Evolutionary conservation across 2,113 vertebrate genomes (phyloP).

Genomic region (Paracanthobrama guichenoti): DNA sequence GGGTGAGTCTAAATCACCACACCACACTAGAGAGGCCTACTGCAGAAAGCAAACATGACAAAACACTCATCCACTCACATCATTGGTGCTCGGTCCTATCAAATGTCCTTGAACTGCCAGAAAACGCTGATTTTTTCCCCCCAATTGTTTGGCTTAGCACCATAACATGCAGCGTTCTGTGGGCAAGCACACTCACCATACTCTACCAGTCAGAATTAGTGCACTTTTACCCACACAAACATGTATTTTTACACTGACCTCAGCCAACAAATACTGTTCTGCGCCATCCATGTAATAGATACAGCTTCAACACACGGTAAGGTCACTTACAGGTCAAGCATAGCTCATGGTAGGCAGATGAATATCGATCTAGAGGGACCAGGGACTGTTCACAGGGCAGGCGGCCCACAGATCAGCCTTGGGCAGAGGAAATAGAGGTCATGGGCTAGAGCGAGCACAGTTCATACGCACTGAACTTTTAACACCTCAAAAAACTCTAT

Average conservation of each 20-base stretch:
- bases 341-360: slow-evolving; percentile 73
- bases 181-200: background rate
- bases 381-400: slow-evolving; percentile 63
- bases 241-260: slow-evolving; percentile 33
- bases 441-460: slow-evolving; percentile 64
- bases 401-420: slow-evolving; percentile 76
- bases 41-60: background rate
- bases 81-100: background rate
- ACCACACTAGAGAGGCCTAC: slow-evolving; percentile 43
- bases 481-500: slow-evolving; percentile 25
- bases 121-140: background rate
- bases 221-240: slow-evolving; percentile 27
- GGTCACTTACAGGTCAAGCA: slow-evolving; percentile 71
- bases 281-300: slow-evolving; percentile 49
- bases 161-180: background rate
- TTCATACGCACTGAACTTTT: slow-evolving; percentile 29
- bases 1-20: slow-evolving; percentile 66
- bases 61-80: slow-evolving; percentile 35
- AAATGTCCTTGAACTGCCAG: slow-evolving; percentile 11
- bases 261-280: slow-evolving; percentile 12
- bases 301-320: slow-evolving; percentile 64
- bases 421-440: slow-evolving; percentile 67
- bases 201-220: background rate
- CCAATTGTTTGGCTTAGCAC: background rate
- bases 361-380: slow-evolving; percentile 76